phyloP scores from a whole-genome alignment of 2,797 vertebrate species.

The Ciconia nigra region DNA sequence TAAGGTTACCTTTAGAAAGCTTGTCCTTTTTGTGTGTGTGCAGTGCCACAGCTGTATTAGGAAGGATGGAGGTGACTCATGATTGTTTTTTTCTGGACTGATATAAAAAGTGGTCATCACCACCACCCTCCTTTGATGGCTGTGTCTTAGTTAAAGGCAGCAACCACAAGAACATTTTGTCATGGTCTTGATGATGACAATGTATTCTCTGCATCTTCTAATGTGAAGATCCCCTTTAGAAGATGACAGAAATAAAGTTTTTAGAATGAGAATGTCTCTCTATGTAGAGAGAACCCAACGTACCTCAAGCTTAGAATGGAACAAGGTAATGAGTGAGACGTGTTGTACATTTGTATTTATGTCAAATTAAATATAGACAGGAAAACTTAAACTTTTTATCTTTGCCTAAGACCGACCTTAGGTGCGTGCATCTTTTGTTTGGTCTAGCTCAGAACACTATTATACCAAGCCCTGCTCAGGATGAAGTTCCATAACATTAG shows the following conservation, averaged over 20 bases:
- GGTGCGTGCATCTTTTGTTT: not conserved
- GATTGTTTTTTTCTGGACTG: not conserved
- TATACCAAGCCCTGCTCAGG: not conserved
- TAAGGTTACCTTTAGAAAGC: not conserved
- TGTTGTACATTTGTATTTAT: not conserved
- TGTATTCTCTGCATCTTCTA: not conserved
- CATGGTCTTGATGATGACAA: not conserved
- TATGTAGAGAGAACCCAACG: fast-evolving
- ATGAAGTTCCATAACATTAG: not conserved
- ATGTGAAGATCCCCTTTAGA: not conserved
- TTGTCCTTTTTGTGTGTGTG: not conserved
- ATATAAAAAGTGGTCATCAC: not conserved
- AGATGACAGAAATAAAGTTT: not conserved
- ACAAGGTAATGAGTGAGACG: not conserved
- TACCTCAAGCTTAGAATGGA: not conserved
- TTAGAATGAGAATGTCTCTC: not conserved
- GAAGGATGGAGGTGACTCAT: not conserved
- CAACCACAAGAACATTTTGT: not conserved
- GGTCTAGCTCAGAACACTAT: not conserved
- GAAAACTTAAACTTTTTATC: not conserved
- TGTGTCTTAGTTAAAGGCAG: not conserved
- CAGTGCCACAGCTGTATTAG: not conserved
- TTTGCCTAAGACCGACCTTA: not conserved
- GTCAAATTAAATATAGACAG: not conserved
- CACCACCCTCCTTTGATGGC: not conserved